Conservation (phyloP, 2,797 vertebrate genomes). For the Anomalospiza imberbis region DNA sequence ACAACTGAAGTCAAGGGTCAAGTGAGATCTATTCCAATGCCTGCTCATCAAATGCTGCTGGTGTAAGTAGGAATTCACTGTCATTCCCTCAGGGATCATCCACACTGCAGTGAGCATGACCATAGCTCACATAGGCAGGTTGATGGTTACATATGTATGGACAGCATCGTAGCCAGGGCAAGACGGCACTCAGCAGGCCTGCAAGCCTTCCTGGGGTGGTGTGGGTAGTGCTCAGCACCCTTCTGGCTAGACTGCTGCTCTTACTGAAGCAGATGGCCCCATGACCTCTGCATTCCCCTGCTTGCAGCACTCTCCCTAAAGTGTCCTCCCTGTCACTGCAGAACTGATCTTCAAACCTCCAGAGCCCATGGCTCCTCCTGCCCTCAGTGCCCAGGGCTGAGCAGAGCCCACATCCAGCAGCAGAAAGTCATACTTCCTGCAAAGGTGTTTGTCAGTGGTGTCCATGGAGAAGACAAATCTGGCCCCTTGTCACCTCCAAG, state of each 20-base stretch:
- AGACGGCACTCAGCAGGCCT: background rate
- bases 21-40: background rate
- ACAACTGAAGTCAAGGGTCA: accelerated
- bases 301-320: background rate
- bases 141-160: background rate
- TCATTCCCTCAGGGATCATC: background rate
- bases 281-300: background rate
- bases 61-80: background rate
- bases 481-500: background rate
- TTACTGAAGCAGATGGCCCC: background rate
- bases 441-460: accelerated
- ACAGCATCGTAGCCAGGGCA: background rate
- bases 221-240: background rate
- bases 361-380: background rate
- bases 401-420: background rate
- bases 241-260: background rate
- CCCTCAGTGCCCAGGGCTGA: accelerated
- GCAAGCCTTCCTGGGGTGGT: background rate
- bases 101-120: background rate
- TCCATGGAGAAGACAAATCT: background rate
- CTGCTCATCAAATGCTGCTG: background rate
- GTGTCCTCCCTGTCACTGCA: background rate
- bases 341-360: background rate
- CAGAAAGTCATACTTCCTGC: background rate
- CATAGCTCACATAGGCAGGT: background rate